Evolutionary conservation across 2,888 invertebrate species (phyloP), one percentile per base, ranked within the genome.

Genomic region (Biston betularia): DNA sequence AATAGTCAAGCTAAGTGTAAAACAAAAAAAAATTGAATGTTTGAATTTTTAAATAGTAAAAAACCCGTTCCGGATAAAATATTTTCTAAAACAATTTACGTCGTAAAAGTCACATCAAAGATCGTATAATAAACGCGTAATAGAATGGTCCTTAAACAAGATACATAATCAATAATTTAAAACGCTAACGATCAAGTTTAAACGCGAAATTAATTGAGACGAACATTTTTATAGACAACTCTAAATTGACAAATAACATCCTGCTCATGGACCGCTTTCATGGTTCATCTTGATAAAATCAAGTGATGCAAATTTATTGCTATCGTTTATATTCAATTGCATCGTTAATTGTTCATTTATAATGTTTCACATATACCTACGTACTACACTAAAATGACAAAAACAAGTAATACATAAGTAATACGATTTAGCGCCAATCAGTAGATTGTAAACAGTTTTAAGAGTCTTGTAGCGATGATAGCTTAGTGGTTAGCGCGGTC

Each of bases 131-230:
- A 69, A 76, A 55, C n/a, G 56, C 50, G 15, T 52, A 64, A 42
- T 40, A 58, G 42, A 76, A 79, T 52, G 65, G 65, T 71, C 68
- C 74, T 70, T 69, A 67, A 68, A 77, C 72, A 78, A 75, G 76
- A 81, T 81, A 81, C 81, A 82, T 85, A 77, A 75, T 73, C 75
- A 79, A 78, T 83, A 79, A 79, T 78, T 79, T 77, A 71, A 75
- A 78, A 75, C 75, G 75, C 76, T 80, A 77, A 84, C 75, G 72
- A 76, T 70, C 74, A 63, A 70, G 54, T 79, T 76, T 75, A 81
- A 74, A 73, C 40, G 76, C 69, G 33, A 78, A 79, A 79, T 81
- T 80, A 81, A 83, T 82, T 81, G 76, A 74, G 63, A 72, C 60
- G 68, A 75, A 74, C 79, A 75, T 78, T 79, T 79, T 79, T 74